Percentiles rank a stretch among this genome's conserved stretches.
Evolutionary conservation across 2,888 invertebrate species (phyloP).

Genomic region (Noctua janthina): DNA sequence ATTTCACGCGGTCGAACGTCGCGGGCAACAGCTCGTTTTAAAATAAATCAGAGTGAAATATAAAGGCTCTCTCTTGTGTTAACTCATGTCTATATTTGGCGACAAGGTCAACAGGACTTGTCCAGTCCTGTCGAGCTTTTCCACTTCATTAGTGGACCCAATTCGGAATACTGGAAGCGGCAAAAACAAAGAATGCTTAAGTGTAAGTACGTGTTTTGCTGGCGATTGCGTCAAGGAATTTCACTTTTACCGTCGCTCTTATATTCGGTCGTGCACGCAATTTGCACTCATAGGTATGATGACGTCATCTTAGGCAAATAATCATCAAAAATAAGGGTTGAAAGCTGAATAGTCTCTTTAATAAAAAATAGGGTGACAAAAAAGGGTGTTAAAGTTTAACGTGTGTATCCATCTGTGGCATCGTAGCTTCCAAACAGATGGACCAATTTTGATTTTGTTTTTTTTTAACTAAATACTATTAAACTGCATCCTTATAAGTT

Average conservation of each 20-base stretch:
- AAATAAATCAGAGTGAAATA: constrained; percentile 25
- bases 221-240: constrained; percentile 24
- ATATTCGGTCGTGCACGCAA: neutral
- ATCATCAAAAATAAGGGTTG: neutral
- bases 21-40: neutral
- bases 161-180: constrained; percentile 46
- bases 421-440: too few species aligned
- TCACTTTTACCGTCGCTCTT: constrained; percentile 40
- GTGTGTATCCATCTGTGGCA: too few species aligned
- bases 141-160: constrained; percentile 70
- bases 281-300: neutral
- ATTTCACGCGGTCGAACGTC: too few species aligned
- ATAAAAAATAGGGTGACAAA: too few species aligned
- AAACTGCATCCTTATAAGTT: too few species aligned
- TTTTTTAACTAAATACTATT: too few species aligned
- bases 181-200: constrained; percentile 35
- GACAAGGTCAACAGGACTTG: constrained; percentile 66
- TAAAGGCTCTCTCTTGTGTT: neutral
- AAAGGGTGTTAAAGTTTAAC: too few species aligned
- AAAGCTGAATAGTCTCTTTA: too few species aligned
- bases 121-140: constrained; percentile 58
- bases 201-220: constrained; percentile 27
- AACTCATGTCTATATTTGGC: constrained; percentile 66
- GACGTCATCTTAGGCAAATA: neutral
- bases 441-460: too few species aligned